A percentile compares a stretch with the other conserved stretches of the same genome.
These are phyloP conservation scores for Catocala nupta DNA, from an alignment of 2,888 invertebrate genomes.

Conservation along the genomic window DNA sequence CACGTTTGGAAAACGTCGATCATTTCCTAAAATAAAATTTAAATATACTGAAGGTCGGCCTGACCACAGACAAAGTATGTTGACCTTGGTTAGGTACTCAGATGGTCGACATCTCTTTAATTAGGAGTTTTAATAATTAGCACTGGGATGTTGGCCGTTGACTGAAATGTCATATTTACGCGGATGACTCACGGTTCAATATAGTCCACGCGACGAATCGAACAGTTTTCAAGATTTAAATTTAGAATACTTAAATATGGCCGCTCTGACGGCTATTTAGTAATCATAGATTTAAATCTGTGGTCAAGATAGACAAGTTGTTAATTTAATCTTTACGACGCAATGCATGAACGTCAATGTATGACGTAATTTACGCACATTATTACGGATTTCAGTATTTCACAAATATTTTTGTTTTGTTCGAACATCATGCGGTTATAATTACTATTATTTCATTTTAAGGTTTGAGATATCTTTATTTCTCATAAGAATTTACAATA, in stretches of 20 bases:
- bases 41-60: constrained; percentile 53
- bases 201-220: constrained; percentile 12
- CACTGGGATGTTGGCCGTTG: constrained; percentile 33
- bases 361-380: too few relatives aligned
- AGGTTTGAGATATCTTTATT: too few relatives aligned
- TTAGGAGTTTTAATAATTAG: constrained; percentile 47
- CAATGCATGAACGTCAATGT: too few relatives aligned
- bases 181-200: constrained; percentile 43
- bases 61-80: constrained; percentile 48
- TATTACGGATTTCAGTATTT: too few relatives aligned
- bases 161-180: constrained; percentile 35
- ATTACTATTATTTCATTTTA: too few relatives aligned
- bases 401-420: too few relatives aligned
- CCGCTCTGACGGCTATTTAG: too few relatives aligned
- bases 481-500: too few relatives aligned
- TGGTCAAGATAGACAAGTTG: too few relatives aligned
- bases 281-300: too few relatives aligned
- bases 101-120: constrained; percentile 38
- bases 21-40: constrained; percentile 49
- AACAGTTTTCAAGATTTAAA: constrained; percentile 12
- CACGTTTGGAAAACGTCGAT: constrained; percentile 25
- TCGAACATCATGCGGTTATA: too few relatives aligned
- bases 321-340: too few relatives aligned
- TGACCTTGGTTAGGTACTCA: constrained; percentile 54
- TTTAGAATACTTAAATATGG: constrained; percentile 1